phyloP scores from a whole-genome alignment of 1,140 invertebrate genomes.

The Drosophila neocordata region DNA sequence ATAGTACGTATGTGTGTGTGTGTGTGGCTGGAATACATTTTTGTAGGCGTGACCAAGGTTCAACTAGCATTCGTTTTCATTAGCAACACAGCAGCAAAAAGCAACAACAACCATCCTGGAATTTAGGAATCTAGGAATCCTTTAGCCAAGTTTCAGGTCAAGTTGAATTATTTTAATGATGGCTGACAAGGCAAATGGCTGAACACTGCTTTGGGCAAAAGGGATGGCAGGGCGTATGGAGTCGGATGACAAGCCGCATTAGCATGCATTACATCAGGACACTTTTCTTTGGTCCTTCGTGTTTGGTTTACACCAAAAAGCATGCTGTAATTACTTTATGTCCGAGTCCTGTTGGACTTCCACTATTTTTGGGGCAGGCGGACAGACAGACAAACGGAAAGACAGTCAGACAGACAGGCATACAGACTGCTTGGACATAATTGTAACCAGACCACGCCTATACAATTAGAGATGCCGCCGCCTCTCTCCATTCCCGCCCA shows the following conservation, averaged over 20 bases:
- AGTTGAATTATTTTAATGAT: constrained; percentile 65
- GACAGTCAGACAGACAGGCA: neutral
- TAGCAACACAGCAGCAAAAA: constrained; percentile 23
- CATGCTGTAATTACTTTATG: constrained; percentile 71
- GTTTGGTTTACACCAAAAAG: constrained; percentile 27
- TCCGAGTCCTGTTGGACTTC: constrained; percentile 61
- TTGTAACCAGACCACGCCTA: constrained; percentile 61
- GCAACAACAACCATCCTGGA: constrained; percentile 37
- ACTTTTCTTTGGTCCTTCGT: constrained; percentile 24
- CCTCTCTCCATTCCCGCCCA: neutral
- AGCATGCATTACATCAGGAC: constrained; percentile 66
- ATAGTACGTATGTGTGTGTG: neutral
- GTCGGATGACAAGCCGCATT: constrained; percentile 44
- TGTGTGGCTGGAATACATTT: neutral
- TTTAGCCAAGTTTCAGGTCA: constrained; percentile 32
- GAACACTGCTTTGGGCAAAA: no score
- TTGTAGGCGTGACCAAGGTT: constrained; percentile 4
- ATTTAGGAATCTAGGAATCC: constrained; percentile 29
- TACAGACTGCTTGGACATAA: constrained; percentile 43
- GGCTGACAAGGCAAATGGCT: constrained; percentile 8
- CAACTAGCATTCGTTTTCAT: constrained; percentile 32
- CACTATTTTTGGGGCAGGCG: constrained; percentile 61
- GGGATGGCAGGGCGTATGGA: neutral
- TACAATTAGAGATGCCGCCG: constrained; percentile 64
- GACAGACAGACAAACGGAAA: constrained; percentile 17